Evolutionary conservation across 2,113 vertebrate species (phyloP).

Genomic region (Callocephalon fimbriatum): DNA sequence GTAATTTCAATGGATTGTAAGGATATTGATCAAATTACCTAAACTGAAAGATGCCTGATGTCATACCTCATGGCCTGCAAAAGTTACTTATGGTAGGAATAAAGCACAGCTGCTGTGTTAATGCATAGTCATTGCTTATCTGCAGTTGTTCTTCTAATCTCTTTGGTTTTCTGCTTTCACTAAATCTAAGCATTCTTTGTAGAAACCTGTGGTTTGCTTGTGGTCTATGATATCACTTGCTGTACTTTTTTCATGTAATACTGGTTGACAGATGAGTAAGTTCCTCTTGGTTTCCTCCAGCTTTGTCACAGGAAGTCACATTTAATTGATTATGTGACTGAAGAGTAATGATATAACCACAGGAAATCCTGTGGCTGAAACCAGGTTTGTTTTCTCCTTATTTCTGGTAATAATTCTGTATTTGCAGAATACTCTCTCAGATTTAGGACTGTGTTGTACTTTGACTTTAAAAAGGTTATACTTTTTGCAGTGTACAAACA

Average conservation of each 20-base stretch:
- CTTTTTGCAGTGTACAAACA: accelerated
- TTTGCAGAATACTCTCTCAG: background rate
- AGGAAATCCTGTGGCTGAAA: constrained; percentile 80
- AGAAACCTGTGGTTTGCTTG: background rate
- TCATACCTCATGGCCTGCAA: background rate
- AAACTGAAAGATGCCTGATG: background rate
- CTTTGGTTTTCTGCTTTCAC: background rate
- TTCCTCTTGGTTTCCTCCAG: constrained; percentile 51
- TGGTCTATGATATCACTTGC: background rate
- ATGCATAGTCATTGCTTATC: background rate
- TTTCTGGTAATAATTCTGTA: background rate
- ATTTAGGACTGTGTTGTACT: background rate
- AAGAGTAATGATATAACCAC: constrained; percentile 44
- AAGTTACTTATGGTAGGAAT: background rate
- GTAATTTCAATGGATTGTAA: background rate
- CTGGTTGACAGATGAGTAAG: constrained; percentile 34
- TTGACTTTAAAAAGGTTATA: background rate
- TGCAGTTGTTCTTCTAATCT: background rate
- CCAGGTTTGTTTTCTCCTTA: constrained; percentile 1
- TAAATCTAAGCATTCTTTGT: background rate
- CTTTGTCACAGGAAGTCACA: constrained; percentile 63
- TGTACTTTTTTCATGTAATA: background rate
- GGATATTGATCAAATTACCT: background rate
- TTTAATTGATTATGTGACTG: constrained; percentile 48
- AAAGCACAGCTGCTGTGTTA: background rate